Percentiles rank a stretch among this genome's conserved stretches.
These are phyloP conservation scores for Dysidea cf. avara DNA, from an alignment of 37 sponge, comb jelly and placozoan genomes.

Conservation along the genomic window DNA sequence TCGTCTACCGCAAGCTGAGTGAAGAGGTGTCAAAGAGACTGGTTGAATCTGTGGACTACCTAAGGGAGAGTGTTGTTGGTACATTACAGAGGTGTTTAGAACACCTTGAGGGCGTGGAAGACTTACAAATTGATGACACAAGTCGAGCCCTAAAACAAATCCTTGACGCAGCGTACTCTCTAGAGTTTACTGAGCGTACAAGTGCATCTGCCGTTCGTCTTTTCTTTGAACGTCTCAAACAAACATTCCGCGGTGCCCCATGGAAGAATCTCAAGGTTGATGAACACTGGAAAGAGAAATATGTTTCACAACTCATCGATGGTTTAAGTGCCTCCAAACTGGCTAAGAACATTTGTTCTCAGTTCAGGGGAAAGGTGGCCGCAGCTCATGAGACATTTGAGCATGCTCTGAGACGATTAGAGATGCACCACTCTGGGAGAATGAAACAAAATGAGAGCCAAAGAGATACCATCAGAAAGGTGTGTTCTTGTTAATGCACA, in stretches of 20 bases:
- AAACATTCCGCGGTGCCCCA: slow-evolving; percentile 60
- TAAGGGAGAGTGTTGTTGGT: slow-evolving; percentile 92
- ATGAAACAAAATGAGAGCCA: slow-evolving; percentile 80
- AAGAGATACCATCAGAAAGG: slow-evolving; percentile 74
- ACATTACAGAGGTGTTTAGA: slow-evolving; percentile 74
- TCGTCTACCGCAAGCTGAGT: slow-evolving; percentile 84
- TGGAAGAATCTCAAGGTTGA: slow-evolving; percentile 63
- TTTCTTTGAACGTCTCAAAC: slow-evolving; percentile 72
- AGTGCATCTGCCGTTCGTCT: slow-evolving; percentile 80
- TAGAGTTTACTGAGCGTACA: slow-evolving; percentile 81
- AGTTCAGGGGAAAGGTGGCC: slow-evolving; percentile 70
- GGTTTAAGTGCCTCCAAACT: slow-evolving; percentile 74
- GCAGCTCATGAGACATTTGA: slow-evolving; percentile 83
- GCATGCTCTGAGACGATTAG: slow-evolving; percentile 73
- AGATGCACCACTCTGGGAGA: slow-evolving; percentile 72
- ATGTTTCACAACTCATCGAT: slow-evolving; percentile 57
- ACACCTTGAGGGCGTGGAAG: slow-evolving; percentile 56
- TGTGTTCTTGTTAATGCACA: slow-evolving; percentile 6
- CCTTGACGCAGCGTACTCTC: slow-evolving; percentile 81
- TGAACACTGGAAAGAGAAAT: slow-evolving; percentile 70
- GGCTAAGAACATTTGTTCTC: slow-evolving; percentile 80
- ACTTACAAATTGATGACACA: slow-evolving; percentile 20
- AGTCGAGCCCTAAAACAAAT: slow-evolving; percentile 71
- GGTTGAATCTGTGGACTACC: slow-evolving; percentile 73
- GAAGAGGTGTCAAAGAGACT: slow-evolving; percentile 72